Evolutionary conservation across 1,140 invertebrate genomes (phyloP), one percentile per base, ranked within the genome.

Genomic region (Drosophila bocki): DNA sequence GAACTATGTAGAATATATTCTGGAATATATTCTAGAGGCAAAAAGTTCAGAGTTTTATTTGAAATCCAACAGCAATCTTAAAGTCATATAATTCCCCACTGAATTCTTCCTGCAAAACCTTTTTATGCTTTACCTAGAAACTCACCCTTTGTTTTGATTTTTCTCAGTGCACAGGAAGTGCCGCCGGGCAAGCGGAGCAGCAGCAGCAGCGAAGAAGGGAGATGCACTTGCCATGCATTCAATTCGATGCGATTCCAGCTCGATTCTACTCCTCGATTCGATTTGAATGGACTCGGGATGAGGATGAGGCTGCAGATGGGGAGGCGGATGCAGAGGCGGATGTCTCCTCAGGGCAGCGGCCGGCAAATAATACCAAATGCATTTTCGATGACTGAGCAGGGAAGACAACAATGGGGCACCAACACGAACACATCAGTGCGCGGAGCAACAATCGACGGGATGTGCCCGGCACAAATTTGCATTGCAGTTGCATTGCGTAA

Each of bases 291-390:
- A 39, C 26, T 26, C 35, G 19, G 53, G 33, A 39, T 17, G 48
- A 32, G 48, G 29, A 51, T 13, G 29, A 3, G 48, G 48, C 12
- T 54, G 33, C 8, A 35, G 53, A 50, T 51, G 65, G 12, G 44
- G 17, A 15, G 3, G 59, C 35, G 45, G 37, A 68, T 50, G 37
- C 33, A 29, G 48, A 13, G 26, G 32, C 71, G 77, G 71, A 83
- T 71, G 56, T 69, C 58, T 53, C 71, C 78, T 75, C 44, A 57
- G 57, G 75, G 68, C 82, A 65, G 68, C 80, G 81, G 48, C 62
- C 58, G 71, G 41, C 81, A 77, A 84, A 84, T 85, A 84, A 84
- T 78, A 53, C 72, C 65, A 64, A 71, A 86, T 83, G 75, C 79
- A 76, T 76, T 86, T 82, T 64, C 65, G 62, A 75, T 81, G 82